These are phyloP conservation scores for Ctenicera cuprea DNA, from an alignment of 2,888 invertebrate species.

Conservation along the genomic window DNA sequence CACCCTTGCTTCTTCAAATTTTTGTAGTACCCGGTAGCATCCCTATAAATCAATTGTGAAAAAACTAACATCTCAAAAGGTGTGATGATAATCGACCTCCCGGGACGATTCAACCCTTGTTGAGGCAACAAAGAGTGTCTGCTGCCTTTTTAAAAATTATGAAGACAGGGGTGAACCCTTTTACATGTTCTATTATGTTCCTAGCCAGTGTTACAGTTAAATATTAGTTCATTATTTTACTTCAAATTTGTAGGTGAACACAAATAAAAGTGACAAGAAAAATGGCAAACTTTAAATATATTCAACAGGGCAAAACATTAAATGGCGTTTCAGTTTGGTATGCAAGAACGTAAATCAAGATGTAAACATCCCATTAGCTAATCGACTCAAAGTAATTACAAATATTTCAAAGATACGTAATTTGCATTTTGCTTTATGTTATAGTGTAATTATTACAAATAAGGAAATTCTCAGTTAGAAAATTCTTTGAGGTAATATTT, in stretches of 20 bases:
- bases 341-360: constrained; percentile 24
- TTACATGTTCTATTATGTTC: constrained; percentile 30
- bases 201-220: constrained; percentile 30
- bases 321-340: neutral
- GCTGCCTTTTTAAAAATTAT: constrained; percentile 31
- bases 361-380: constrained; percentile 34
- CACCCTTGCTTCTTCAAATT: constrained; percentile 5
- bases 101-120: constrained; percentile 65
- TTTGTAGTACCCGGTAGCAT: constrained; percentile 62
- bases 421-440: constrained; percentile 40
- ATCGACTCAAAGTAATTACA: constrained; percentile 30
- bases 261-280: neutral
- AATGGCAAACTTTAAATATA: no score
- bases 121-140: constrained; percentile 61
- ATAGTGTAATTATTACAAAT: constrained; percentile 31
- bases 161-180: constrained; percentile 30
- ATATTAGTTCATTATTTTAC: constrained; percentile 37
- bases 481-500: constrained; percentile 11
- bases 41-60: constrained; percentile 67
- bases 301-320: neutral
- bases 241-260: constrained; percentile 6
- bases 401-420: constrained; percentile 12
- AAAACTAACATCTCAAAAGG: constrained; percentile 63
- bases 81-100: constrained; percentile 69
- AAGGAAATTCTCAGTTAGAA: constrained; percentile 13